Percentiles rank a stretch among this genome's conserved stretches.
phyloP scores from a whole-genome alignment of 2,888 invertebrate species.

The Cenopis cana region DNA sequence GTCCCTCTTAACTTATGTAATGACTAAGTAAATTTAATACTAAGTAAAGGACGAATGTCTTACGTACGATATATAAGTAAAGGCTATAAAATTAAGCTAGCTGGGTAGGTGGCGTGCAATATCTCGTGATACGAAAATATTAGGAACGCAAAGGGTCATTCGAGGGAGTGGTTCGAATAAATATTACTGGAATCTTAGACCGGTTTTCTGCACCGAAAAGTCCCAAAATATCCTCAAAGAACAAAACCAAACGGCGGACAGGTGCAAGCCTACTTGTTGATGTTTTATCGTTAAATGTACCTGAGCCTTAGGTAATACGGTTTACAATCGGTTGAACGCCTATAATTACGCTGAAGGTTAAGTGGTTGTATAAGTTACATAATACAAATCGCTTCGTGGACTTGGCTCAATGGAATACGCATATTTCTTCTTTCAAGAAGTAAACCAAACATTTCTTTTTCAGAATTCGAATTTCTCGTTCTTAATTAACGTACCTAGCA shows the following conservation, averaged over 20 bases:
- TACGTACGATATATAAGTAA: too few relatives aligned
- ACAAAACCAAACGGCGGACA: conserved; percentile 23
- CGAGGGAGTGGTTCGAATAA: neutral
- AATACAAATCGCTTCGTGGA: conserved; percentile 9
- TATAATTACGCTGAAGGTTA: conserved; percentile 4
- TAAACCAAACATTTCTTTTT: neutral
- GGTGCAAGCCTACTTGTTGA: conserved; percentile 12
- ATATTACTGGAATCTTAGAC: conserved; percentile 9
- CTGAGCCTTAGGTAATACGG: neutral
- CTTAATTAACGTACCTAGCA: neutral
- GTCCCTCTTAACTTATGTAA: neutral
- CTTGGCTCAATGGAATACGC: conserved; percentile 10
- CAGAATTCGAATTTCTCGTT: neutral
- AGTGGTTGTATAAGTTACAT: conserved; percentile 15
- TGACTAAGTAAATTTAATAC: too few relatives aligned
- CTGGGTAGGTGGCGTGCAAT: too few relatives aligned
- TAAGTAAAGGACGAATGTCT: too few relatives aligned
- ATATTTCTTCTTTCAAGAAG: neutral
- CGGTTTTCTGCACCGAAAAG: conserved; percentile 26
- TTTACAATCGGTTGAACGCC: neutral
- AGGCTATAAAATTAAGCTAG: too few relatives aligned
- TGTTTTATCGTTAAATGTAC: neutral
- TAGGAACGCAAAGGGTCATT: neutral
- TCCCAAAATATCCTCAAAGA: conserved; percentile 35
- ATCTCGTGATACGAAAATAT: too few relatives aligned